A percentile compares a stretch with the other conserved stretches of the same genome.
phyloP scores from a whole-genome alignment of 2,113 vertebrate genomes.

The Lepisosteus osseus region DNA sequence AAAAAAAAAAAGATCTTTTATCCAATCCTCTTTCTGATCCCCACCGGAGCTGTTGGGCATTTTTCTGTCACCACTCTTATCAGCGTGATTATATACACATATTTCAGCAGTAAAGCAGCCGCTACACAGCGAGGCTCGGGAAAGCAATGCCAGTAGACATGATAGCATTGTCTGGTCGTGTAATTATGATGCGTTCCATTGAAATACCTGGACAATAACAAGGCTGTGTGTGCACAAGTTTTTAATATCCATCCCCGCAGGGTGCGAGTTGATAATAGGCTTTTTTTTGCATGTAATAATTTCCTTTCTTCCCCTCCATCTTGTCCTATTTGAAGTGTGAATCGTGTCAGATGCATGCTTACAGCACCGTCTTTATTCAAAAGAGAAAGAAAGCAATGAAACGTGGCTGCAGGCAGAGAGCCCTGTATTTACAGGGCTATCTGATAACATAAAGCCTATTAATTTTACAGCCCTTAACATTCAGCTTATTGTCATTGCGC shows the following conservation, averaged over 20 bases:
- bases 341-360: slow-evolving; percentile 37
- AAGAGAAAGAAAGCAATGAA: slow-evolving; percentile 23
- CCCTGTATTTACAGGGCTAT: slow-evolving; percentile 33
- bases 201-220: slow-evolving; percentile 45
- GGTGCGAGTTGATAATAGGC: slow-evolving; percentile 27
- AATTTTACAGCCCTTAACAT: slow-evolving; percentile 26
- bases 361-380: slow-evolving; percentile 41
- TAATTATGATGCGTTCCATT: slow-evolving; percentile 46
- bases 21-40: slow-evolving; percentile 40
- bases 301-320: slow-evolving; percentile 31
- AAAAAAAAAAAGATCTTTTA: slow-evolving; percentile 28
- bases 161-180: slow-evolving; percentile 29
- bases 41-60: slow-evolving; percentile 38
- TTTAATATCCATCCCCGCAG: slow-evolving; percentile 39
- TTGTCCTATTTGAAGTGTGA: slow-evolving; percentile 33
- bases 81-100: slow-evolving; percentile 34
- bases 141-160: slow-evolving; percentile 13
- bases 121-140: slow-evolving; percentile 27
- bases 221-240: slow-evolving; percentile 19
- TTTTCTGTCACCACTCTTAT: slow-evolving; percentile 59
- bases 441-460: slow-evolving; percentile 25
- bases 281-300: slow-evolving; percentile 35
- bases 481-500: neutral
- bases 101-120: slow-evolving; percentile 41
- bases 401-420: slow-evolving; percentile 17